These are phyloP conservation scores for Synodontis membranacea DNA, from an alignment of 2,113 vertebrate genomes.

Conservation along the genomic window DNA sequence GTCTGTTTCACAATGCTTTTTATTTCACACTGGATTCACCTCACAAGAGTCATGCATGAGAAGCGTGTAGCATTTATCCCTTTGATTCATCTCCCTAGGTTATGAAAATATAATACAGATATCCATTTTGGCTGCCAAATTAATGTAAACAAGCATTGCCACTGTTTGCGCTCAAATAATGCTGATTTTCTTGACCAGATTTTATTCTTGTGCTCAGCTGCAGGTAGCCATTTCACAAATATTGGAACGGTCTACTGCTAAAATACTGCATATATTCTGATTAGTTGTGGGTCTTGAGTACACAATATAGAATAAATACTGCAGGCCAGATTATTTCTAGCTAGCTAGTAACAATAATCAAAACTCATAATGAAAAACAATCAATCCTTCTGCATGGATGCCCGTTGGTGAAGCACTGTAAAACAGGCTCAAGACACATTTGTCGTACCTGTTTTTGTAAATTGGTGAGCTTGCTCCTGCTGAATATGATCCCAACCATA, in stretches of 20 bases:
- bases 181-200: neutral
- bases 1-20: neutral
- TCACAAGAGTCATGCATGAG: neutral
- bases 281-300: neutral
- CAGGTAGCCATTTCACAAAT: neutral
- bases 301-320: neutral
- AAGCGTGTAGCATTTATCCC: neutral
- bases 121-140: neutral
- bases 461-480: slow-evolving; percentile 98
- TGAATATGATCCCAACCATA: slow-evolving; percentile 99
- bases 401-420: neutral
- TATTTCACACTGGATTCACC: neutral
- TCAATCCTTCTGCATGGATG: neutral
- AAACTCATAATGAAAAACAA: neutral
- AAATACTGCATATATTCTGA: neutral
- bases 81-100: neutral
- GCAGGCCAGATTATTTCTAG: neutral
- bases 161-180: neutral
- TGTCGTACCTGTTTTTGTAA: slow-evolving; percentile 91
- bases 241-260: neutral
- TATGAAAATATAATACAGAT: neutral
- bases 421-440: neutral
- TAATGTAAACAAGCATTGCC: neutral
- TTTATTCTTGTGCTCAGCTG: neutral
- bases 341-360: neutral